Base-by-base conservation (phyloP, 2,888 invertebrate species). In the Drosophila silvestris region DNA sequence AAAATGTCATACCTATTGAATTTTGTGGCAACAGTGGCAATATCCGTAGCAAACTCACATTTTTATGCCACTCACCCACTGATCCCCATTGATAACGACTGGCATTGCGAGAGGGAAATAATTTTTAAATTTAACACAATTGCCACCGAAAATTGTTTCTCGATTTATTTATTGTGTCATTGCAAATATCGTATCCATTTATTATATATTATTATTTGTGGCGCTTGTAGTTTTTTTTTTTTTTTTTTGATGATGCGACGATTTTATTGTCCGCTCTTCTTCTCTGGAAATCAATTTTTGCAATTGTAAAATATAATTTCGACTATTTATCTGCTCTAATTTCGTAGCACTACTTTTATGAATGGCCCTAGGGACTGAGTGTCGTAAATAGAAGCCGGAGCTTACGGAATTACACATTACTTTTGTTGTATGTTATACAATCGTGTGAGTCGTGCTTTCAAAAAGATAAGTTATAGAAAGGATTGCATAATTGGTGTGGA, bases 121-220 rank as follows among this genome's bases (percentile, higher is more conserved):
- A 60, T 56, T 70, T 52, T 60, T n/a, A 26, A 58, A 60, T 54
- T 58, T 74, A 68, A 70, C 59, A 70, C 63, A 74, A 56, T 70
- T 62, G 59, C 66, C 52, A 67, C 51, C 39, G 28, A 62, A 85
- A 88, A 89, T 85, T 85, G 64, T 87, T 89, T 82, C 41, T 74
- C 78, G 68, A 82, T 89, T 89, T 85, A 87, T 85, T 80, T 85
- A 81, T 85, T 85, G 83, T 89, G 88, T 79, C 88, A 85, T 81
- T 81, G 85, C 70, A 60, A 82, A 82, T 77, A 69, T 67, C 63
- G 53, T 65, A 74, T 86, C 79, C 69, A 79, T 79, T 54, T 60
- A 80, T 61, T 75, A 51, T 54, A 62, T 54, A 54, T 57, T 51
- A 47, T 65, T 44, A 52, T 71, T 52, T 64, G 37, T 39, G 37